These are phyloP conservation scores for Trichonephila inaurata DNA, from an alignment of 1,140 invertebrate genomes.

Conservation along the genomic window DNA sequence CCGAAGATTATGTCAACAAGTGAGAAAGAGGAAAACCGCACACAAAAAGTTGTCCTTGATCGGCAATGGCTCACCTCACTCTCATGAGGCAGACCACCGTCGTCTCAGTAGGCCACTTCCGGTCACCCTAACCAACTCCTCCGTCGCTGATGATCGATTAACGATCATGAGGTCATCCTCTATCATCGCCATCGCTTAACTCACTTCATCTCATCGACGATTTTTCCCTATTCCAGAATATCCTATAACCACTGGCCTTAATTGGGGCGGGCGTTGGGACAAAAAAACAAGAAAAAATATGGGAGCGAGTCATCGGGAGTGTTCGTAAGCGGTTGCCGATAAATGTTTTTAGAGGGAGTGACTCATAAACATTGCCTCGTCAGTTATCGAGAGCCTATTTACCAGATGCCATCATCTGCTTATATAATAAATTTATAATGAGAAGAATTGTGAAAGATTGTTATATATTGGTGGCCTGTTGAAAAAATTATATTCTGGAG, in stretches of 20 bases:
- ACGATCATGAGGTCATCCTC: neutral
- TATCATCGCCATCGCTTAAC: neutral
- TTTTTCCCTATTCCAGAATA: neutral
- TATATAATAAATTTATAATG: neutral
- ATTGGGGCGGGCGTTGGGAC: neutral
- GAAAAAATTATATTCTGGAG: neutral
- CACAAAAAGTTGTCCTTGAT: neutral
- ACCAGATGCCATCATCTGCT: neutral
- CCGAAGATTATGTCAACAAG: neutral
- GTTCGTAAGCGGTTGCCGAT: neutral
- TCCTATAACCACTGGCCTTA: neutral
- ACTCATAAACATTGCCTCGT: conserved; percentile 5
- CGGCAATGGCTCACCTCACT: neutral
- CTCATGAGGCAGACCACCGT: neutral
- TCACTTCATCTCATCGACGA: neutral
- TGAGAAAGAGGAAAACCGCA: neutral
- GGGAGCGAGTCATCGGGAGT: conserved; percentile 27
- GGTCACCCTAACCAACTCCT: neutral
- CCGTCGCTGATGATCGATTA: conserved; percentile 19
- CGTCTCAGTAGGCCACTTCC: neutral
- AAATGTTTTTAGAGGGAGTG: conserved; percentile 3
- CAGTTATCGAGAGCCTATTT: conserved; percentile 8
- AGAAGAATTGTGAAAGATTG: neutral
- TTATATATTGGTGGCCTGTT: neutral
- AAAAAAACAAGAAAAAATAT: neutral